Evolutionary conservation across 2,797 vertebrate species (phyloP).

Genomic region (Mionectes olivaceus): DNA sequence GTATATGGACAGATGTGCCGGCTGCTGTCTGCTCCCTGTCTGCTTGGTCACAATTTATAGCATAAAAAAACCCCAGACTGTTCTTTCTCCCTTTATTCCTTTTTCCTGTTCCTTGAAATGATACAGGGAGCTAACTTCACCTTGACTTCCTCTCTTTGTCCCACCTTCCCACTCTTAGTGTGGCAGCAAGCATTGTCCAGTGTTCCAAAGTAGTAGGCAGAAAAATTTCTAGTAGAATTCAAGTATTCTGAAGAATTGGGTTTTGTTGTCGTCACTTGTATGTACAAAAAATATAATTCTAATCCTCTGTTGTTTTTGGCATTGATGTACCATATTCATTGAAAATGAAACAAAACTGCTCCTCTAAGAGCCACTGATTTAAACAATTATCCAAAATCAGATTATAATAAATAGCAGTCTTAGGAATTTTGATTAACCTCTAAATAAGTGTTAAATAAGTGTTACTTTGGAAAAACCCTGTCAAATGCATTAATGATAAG

Average conservation of each 20-base stretch:
- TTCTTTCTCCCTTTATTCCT: not conserved
- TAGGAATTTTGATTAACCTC: constrained; percentile 77
- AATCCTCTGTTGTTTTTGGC: constrained; percentile 49
- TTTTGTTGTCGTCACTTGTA: constrained; percentile 46
- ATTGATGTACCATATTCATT: constrained; percentile 35
- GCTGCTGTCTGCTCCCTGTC: not conserved
- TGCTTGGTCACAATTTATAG: not conserved
- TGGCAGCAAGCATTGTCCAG: not conserved
- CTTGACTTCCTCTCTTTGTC: not conserved
- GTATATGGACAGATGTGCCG: not conserved
- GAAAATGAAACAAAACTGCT: constrained; percentile 65
- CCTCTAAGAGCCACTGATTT: constrained; percentile 68
- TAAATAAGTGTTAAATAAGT: constrained; percentile 78
- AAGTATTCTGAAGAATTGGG: not conserved
- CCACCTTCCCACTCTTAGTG: not conserved
- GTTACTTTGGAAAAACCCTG: constrained; percentile 65
- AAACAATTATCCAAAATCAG: constrained; percentile 76
- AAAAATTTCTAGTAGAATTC: not conserved
- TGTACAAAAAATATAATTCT: constrained; percentile 54
- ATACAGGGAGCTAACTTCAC: not conserved
- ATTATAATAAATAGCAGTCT: constrained; percentile 73
- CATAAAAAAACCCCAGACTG: not conserved
- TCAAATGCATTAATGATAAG: constrained; percentile 75
- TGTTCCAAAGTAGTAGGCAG: not conserved
- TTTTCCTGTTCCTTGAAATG: not conserved